Evolutionary conservation across 2,888 invertebrate species (phyloP).

Genomic region (Dynastes hyllus): DNA sequence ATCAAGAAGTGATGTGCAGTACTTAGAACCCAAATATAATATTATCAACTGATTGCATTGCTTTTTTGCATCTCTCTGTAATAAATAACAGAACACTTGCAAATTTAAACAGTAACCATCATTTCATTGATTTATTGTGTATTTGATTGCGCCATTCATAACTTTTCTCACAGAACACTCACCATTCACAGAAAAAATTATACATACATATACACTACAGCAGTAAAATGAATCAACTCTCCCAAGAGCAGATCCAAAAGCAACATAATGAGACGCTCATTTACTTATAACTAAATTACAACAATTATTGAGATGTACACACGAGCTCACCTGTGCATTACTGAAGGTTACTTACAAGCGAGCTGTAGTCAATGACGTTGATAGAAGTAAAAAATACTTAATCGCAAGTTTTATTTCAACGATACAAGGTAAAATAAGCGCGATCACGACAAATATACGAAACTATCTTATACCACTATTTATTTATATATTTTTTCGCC

Average conservation of each 20-base stretch:
- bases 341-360: slow-evolving; percentile 39
- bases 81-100: background rate
- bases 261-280: slow-evolving; percentile 13
- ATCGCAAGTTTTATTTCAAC: slow-evolving; percentile 20
- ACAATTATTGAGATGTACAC: slow-evolving; percentile 34
- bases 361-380: slow-evolving; percentile 39
- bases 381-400: slow-evolving; percentile 29
- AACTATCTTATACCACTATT: background rate
- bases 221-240: background rate
- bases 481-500: too few relatives aligned
- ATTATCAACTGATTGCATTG: too few relatives aligned
- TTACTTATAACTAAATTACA: slow-evolving; percentile 37
- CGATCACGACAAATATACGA: background rate
- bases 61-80: background rate
- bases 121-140: slow-evolving; percentile 26
- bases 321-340: slow-evolving; percentile 24
- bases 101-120: background rate
- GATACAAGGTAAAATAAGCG: slow-evolving; percentile 22
- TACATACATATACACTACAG: background rate
- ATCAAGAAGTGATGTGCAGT: too few relatives aligned
- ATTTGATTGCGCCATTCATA: slow-evolving; percentile 2
- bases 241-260: slow-evolving; percentile 11
- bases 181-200: slow-evolving; percentile 18
- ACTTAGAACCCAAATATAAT: too few relatives aligned
- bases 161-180: slow-evolving; percentile 18